These are phyloP conservation scores for Caenorhabditis sinica DNA, from an alignment of 2,888 invertebrate genomes.

Conservation along the genomic window DNA sequence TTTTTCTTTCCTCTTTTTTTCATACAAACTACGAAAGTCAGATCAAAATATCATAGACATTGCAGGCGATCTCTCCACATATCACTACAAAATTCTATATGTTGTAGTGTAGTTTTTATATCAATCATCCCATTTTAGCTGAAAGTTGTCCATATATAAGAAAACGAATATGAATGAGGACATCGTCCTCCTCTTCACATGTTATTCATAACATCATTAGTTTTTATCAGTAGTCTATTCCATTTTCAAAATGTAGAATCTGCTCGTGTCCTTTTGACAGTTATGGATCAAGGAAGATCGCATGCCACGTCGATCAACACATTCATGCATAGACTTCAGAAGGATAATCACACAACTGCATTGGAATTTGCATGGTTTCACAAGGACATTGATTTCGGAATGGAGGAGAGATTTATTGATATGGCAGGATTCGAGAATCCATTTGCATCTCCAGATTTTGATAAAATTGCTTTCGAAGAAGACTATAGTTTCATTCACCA, in stretches of 20 bases:
- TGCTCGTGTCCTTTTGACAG: slow-evolving; percentile 36
- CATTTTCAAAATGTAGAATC: not conserved
- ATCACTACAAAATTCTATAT: slow-evolving; percentile 36
- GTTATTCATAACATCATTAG: not conserved
- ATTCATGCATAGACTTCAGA: slow-evolving; percentile 56
- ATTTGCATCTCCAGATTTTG: slow-evolving; percentile 50
- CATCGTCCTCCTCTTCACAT: slow-evolving; percentile 13
- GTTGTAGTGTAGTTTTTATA: slow-evolving; percentile 46
- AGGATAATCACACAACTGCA: slow-evolving; percentile 55
- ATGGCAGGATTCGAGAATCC: slow-evolving; percentile 50
- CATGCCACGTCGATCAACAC: slow-evolving; percentile 54
- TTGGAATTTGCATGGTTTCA: slow-evolving; percentile 38
- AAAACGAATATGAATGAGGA: not conserved
- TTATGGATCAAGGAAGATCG: slow-evolving; percentile 61
- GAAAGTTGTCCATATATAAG: slow-evolving; percentile 5
- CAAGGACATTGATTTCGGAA: slow-evolving; percentile 54
- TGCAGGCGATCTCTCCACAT: not conserved
- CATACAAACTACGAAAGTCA: slow-evolving; percentile 38
- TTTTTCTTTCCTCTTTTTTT: not conserved
- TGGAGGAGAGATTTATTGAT: slow-evolving; percentile 53
- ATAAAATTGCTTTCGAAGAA: slow-evolving; percentile 44
- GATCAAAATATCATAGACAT: slow-evolving; percentile 27
- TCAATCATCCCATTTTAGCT: not conserved
- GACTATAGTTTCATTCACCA: slow-evolving; percentile 56
- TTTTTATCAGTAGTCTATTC: not conserved